A percentile compares a stretch with the other conserved stretches of the same genome.
Evolutionary conservation across 2,888 invertebrate genomes (phyloP).

Genomic region (Cylindroiulus punctatus): DNA sequence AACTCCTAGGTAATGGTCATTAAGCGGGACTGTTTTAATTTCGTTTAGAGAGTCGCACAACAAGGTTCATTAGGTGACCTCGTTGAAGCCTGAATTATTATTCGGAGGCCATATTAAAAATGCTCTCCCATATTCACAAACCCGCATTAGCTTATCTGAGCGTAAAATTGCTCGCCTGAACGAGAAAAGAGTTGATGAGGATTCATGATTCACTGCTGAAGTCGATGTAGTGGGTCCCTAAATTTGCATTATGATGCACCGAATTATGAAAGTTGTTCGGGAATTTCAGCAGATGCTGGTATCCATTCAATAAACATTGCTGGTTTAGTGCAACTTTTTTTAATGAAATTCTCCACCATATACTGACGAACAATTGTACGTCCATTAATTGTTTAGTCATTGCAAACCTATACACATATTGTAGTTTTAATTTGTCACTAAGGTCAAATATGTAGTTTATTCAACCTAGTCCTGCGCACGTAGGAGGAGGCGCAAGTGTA

Average conservation of each 20-base stretch:
- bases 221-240: background rate
- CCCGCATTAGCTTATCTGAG: constrained; percentile 13
- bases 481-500: too few relatives aligned
- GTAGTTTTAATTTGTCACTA: too few relatives aligned
- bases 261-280: too few relatives aligned
- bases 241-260: background rate
- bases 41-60: background rate
- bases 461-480: too few relatives aligned
- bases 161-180: background rate
- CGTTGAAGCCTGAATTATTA: background rate
- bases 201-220: background rate
- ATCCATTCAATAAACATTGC: too few relatives aligned
- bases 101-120: background rate
- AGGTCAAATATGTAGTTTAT: too few relatives aligned
- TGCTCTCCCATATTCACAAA: background rate
- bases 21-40: constrained; percentile 1
- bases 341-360: too few relatives aligned
- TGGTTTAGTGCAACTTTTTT: too few relatives aligned
- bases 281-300: too few relatives aligned
- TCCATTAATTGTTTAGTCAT: too few relatives aligned
- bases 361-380: too few relatives aligned
- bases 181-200: constrained; percentile 11
- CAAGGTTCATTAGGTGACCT: background rate
- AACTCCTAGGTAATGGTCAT: constrained; percentile 15
- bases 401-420: too few relatives aligned